Evolutionary conservation across 2,888 invertebrate species (phyloP), one percentile per base, ranked within the genome.

Genomic region (Pollenia griseotomentosa): DNA sequence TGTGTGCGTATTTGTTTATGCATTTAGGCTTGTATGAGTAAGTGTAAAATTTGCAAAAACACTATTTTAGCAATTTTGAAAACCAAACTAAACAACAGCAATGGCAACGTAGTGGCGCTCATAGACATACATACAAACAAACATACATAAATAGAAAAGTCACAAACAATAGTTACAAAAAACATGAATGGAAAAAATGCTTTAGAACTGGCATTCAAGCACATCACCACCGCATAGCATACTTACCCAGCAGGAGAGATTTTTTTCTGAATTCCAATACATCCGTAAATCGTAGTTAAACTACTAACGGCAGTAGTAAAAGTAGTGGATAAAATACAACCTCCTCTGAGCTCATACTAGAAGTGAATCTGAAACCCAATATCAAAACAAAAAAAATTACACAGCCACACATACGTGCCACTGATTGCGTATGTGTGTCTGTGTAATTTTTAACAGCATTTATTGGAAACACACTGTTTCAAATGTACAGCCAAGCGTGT

Each of bases 341-440:
- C 61, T 70, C 7, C 53, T 63, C 51, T 77, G 48, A 75, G 70
- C 70, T 77, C 14, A 16, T 59, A 68, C 16, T 46, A 55, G 75
- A 4, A 83, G 73, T 82, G 66, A 74, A 59, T 66, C 9, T 42
- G 51, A 74, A 83, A 74, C 82, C 79, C 74, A 83, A 83, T 86
- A 83, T 79, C 70, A 68, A 46, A 65, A 63, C 70, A 68, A 46
- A 65, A 63, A 46, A 65, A 71, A 53, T 44, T 40, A 61, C 16
- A 53, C n/a, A 33, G 3, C 44, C 70, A 53, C 51, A 70, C 33
- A 33, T 33, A 33, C 33, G 33, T n/a, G n/a, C n/a, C n/a, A n/a
- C n/a, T n/a, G n/a, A n/a, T n/a, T n/a, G n/a, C n/a, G n/a, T n/a
- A n/a, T n/a, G n/a, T n/a, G n/a, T n/a, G n/a, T n/a, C n/a, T n/a